Conservation (phyloP, 2,797 vertebrate genomes). For the Chelmon rostratus region DNA sequence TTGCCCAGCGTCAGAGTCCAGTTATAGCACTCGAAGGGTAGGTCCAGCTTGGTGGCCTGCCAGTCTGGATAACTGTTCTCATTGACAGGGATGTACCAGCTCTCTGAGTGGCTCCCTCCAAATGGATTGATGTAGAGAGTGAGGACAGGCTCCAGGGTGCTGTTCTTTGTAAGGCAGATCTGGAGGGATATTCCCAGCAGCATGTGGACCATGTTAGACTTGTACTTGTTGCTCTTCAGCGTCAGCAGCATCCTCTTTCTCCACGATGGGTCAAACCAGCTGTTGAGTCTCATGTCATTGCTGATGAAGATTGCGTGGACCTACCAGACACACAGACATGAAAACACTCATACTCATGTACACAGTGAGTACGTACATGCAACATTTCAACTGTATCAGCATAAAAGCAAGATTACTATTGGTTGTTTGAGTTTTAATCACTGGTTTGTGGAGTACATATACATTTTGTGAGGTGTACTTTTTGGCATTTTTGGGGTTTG, state of each 20-base stretch:
- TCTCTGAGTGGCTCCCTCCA: constrained; percentile 98
- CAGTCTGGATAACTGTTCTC: constrained; percentile 95
- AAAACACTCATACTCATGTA: background rate
- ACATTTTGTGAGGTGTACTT: background rate
- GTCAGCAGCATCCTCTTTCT: constrained; percentile 97
- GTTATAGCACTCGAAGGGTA: constrained; percentile 97
- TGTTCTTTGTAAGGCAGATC: constrained; percentile 98
- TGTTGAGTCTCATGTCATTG: constrained; percentile 98
- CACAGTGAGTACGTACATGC: background rate
- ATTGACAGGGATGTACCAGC: constrained; percentile 95
- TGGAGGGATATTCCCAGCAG: constrained; percentile 95
- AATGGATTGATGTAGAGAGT: constrained; percentile 97
- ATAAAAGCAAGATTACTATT: background rate
- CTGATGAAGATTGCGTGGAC: constrained; percentile 99
- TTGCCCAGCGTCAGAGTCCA: constrained; percentile 97
- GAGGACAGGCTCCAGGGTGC: constrained; percentile 95
- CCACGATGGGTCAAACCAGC: constrained; percentile 99
- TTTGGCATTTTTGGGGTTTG: background rate
- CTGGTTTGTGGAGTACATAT: background rate
- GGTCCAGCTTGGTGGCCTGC: constrained; percentile 94
- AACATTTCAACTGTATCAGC: background rate
- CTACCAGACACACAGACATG: constrained; percentile 46
- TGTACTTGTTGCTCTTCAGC: constrained; percentile 98
- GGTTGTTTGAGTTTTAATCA: background rate
- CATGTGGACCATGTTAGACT: constrained; percentile 98